Evolutionary conservation across 2,888 invertebrate species (phyloP), one percentile per base, ranked within the genome.

Genomic region (Hydriomena furcata): DNA sequence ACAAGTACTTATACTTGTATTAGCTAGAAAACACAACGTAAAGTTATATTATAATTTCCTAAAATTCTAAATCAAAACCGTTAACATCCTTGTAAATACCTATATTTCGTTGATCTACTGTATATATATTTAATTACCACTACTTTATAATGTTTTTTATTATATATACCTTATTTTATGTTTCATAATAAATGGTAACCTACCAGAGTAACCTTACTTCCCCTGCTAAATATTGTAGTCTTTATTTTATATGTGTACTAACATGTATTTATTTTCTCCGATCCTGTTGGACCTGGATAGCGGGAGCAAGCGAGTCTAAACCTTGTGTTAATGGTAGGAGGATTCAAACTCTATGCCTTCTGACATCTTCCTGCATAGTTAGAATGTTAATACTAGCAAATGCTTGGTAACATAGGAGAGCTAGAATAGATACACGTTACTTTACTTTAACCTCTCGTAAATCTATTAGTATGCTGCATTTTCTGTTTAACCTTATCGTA

Each of bases 261-360:
- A 85, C 79, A 69, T 68, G 67, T 67, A 79, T 85, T 84, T 88
- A 82, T 88, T 61, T 79, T 86, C 77, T 76, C 79, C 75, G 82
- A 79, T 82, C 84, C 85, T 79, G 84, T 76, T 71, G 76, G 72
- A 66, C 74, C 76, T 67, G 73, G 78, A 71, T 74, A 91, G 91
- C 82, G 89, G 82, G 91, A 91, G 79, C 91, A 88, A 83, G 84
- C 71, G 75, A 86, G 83, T 82, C 68, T 82, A 73, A 84, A 81
- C 76, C 75, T 83, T 74, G 65, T 79, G 65, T 84, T 79, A 76
- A 88, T 90, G 91, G 91, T 91, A 91, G 85, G 90, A 87, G 75
- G 79, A 82, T 86, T 84, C 71, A 70, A 65, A 75, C 61, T 71
- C 60, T 74, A 55, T 72, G 65, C 64, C 65, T 73, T 71, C 59